Conservation (phyloP, 2,888 invertebrate species). For the Masnerella sp. region DNA sequence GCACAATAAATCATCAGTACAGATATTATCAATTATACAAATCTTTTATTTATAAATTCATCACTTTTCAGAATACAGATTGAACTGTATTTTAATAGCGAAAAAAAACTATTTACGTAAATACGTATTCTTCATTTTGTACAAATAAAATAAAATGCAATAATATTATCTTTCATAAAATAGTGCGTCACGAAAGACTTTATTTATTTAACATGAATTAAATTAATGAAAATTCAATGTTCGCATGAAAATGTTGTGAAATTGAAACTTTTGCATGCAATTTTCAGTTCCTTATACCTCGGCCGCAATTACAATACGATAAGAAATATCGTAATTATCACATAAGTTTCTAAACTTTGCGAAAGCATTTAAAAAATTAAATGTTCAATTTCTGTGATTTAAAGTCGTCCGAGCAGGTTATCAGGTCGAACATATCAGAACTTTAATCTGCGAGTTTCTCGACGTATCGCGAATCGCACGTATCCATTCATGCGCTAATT, state of each 20-base stretch:
- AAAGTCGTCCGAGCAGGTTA: slow-evolving; percentile 68
- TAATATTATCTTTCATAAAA: too few species aligned
- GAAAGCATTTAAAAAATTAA: slow-evolving; percentile 38
- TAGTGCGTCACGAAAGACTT: too few species aligned
- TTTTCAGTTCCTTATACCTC: slow-evolving; percentile 23
- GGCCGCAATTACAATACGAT: slow-evolving; percentile 29
- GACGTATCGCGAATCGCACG: slow-evolving; percentile 69
- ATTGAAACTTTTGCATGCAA: slow-evolving; percentile 10
- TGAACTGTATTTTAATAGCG: neutral
- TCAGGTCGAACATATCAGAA: slow-evolving; percentile 66
- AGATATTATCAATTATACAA: slow-evolving; percentile 16
- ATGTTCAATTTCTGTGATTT: slow-evolving; percentile 66
- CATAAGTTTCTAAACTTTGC: slow-evolving; percentile 17
- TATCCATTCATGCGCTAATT: slow-evolving; percentile 76
- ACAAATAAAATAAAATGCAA: neutral
- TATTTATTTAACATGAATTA: too few species aligned
- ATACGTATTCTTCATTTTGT: too few species aligned
- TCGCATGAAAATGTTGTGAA: too few species aligned
- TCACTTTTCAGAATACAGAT: neutral
- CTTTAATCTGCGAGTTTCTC: slow-evolving; percentile 62
- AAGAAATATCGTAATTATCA: slow-evolving; percentile 40
- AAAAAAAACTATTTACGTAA: neutral
- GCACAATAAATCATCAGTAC: slow-evolving; percentile 19
- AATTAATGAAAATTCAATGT: too few species aligned
- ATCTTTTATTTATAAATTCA: slow-evolving; percentile 21